Evolutionary conservation across 2,888 invertebrate species (phyloP), one percentile per base, ranked within the genome.

Genomic region (Cheilosia urbana): DNA sequence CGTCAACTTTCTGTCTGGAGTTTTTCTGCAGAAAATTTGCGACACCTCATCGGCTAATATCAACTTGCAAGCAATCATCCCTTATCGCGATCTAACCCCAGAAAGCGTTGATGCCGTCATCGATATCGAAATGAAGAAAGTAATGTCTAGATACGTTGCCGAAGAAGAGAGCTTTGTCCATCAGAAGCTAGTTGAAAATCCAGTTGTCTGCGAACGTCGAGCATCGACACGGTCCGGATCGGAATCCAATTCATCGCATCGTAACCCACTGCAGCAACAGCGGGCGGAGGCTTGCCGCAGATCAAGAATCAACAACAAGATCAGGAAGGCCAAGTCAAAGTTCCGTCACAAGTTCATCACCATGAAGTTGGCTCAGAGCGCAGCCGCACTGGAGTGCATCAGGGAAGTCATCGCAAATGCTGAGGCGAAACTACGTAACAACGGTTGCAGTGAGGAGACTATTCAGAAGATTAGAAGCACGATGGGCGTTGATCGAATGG

Each of bases 261-360:
- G 63, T 17, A 72, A 82, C 42, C 60, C 66, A n/a, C 1, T 73
- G 24, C 60, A 69, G 47, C 71, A 66, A 15, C 87, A 87, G 62
- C 88, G 90, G 34, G 90, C 90, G 11, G 90, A 91, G 60, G 89
- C 90, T 2, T 90, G 91, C 45, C 89, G 90, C 73, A 89, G 89
- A 73, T 90, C 91, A 7, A 89, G 90, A 82, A 89, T 90, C 88
- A 90, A 90, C 73, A 89, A 89, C 87, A 91, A 91, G 82, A 90
- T 91, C 82, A 90, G 90, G 87, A 91, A 90, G 79, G 90, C 90
- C 51, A 90, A 90, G 63, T 87, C 87, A 19, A 90, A 89, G 45
- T 90, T 89, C 77, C 90, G 91, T 37, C 90, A 90, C 85, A 88
- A 89, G 68, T 91, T 89, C 76, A 88, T 90, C 72, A 88, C 88